Conservation (phyloP, 2,888 invertebrate species). For the Iphiclides podalirius region DNA sequence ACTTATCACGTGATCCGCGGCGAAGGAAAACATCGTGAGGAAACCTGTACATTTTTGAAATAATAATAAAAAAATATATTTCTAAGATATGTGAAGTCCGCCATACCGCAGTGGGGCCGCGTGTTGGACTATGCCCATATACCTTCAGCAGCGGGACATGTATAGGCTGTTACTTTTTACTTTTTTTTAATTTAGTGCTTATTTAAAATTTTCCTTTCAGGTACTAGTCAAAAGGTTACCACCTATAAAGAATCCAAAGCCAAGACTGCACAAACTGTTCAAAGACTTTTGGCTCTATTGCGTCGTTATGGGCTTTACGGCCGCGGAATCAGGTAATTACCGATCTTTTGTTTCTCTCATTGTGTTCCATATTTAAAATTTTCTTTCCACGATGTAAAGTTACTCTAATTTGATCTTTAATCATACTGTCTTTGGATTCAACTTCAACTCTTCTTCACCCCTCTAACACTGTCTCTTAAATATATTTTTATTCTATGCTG, state of each 20-base stretch:
- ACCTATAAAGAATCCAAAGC: conserved; percentile 93
- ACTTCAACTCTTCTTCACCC: conserved; percentile 31
- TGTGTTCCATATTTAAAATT: conserved; percentile 28
- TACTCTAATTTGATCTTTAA: conserved; percentile 31
- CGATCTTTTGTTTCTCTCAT: conserved; percentile 2
- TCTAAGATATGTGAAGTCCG: too few relatives aligned
- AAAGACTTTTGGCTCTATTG: conserved; percentile 99
- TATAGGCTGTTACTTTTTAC: too few relatives aligned
- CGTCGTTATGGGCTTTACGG: conserved; percentile 98
- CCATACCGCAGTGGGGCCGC: too few relatives aligned
- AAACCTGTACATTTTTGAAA: too few relatives aligned
- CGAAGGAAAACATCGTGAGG: too few relatives aligned
- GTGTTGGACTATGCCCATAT: too few relatives aligned
- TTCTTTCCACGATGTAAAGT: conserved; percentile 36
- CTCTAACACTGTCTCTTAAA: conserved; percentile 24
- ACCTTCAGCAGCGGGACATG: too few relatives aligned
- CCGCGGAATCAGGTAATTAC: conserved; percentile 84
- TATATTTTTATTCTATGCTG: conserved; percentile 27
- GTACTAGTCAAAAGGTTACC: conserved; percentile 90
- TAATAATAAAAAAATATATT: too few relatives aligned
- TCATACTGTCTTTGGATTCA: conserved; percentile 32
- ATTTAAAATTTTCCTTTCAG: conserved; percentile 37
- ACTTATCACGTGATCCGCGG: too few relatives aligned
- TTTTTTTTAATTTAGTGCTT: too few relatives aligned
- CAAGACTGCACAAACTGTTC: conserved; percentile 96